Evolutionary conservation across 2,797 vertebrate species (phyloP).

Genomic region (Acipenser transmontanus): DNA sequence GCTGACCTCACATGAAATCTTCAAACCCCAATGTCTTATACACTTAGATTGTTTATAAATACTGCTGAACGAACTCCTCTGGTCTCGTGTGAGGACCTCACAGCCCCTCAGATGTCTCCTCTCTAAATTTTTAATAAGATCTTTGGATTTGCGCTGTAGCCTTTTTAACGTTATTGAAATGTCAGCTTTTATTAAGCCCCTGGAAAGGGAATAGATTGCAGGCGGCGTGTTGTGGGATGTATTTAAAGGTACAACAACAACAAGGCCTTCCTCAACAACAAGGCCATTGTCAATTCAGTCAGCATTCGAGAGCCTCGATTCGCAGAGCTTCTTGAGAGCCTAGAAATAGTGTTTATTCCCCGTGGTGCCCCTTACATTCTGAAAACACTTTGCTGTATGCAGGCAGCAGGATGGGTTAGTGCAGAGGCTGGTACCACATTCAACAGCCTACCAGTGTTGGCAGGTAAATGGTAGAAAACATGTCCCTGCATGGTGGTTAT

Average conservation of each 20-base stretch:
- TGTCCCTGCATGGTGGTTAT: too few species aligned
- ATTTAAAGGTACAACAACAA: conserved; percentile 44
- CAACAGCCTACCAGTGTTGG: too few species aligned
- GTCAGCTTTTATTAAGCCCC: conserved; percentile 68
- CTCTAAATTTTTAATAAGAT: conserved; percentile 50
- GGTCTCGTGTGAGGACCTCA: conserved; percentile 29
- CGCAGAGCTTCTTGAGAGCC: too few species aligned
- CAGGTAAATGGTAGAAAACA: too few species aligned
- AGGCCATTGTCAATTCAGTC: too few species aligned
- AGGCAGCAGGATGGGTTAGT: too few species aligned
- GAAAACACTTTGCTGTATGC: too few species aligned
- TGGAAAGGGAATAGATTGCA: conserved; percentile 55
- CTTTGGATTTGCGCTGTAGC: conserved; percentile 15
- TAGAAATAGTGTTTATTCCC: too few species aligned
- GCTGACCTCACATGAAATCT: conserved; percentile 49
- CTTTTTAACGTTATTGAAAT: conserved; percentile 58
- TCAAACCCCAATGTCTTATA: conserved; percentile 36
- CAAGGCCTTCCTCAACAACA: too few species aligned
- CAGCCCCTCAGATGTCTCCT: conserved; percentile 22
- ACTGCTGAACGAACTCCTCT: conserved; percentile 22
- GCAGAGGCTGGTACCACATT: too few species aligned
- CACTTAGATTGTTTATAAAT: conserved; percentile 51
- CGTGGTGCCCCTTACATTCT: too few species aligned
- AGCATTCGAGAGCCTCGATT: too few species aligned
- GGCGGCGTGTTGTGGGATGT: conserved; percentile 31